Base-by-base conservation (phyloP, 2,888 invertebrate species). In the Biston stratarius region DNA sequence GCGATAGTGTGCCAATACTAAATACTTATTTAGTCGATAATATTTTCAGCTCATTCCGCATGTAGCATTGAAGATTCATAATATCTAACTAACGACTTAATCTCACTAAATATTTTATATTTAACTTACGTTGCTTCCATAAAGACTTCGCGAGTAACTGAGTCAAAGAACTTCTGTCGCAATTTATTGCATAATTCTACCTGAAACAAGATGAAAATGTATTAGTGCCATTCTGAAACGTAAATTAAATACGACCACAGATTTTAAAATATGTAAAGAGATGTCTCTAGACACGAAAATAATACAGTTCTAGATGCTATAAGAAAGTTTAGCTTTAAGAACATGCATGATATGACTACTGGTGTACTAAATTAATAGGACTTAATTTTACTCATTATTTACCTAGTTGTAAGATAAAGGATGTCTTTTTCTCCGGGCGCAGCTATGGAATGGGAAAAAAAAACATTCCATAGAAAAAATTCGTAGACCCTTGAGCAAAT, bases 171-270 rank as follows among this genome's bases (percentile, higher is more conserved):
- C 85, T 89, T 90, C 92, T 92, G 78, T 88, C 86, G 89, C 88
- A 89, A 90, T 88, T 93, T 89, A 92, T 92, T 92, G 92, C 91
- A 93, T 94, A 93, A 94, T 93, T 93, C 94, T 94, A 94, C 94
- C 94, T 94, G 94, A 79, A 94, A 93, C 94, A 94, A 94, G 80
- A 94, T 89, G 84, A 89, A 90, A 89, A 91, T 89, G 94, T 90
- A 90, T 94, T 92, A 94, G 92, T 90, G 84, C 74, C 80, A 78
- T 82, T 81, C 81, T 77, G 78, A 79, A 74, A 79, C 49, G 62
- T 64, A 60, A 76, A 60, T 51, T 51, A 34, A 53, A 61, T 58
- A 11, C 12, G 49, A 38, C 14, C 24, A 24, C 24, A 24, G 24
- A 24, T 24, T 2, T 24, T 24, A 24, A 2, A 24, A 24, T n/a